phyloP scores from a whole-genome alignment of 1,140 invertebrate genomes.

The Agraylea sexmaculata region DNA sequence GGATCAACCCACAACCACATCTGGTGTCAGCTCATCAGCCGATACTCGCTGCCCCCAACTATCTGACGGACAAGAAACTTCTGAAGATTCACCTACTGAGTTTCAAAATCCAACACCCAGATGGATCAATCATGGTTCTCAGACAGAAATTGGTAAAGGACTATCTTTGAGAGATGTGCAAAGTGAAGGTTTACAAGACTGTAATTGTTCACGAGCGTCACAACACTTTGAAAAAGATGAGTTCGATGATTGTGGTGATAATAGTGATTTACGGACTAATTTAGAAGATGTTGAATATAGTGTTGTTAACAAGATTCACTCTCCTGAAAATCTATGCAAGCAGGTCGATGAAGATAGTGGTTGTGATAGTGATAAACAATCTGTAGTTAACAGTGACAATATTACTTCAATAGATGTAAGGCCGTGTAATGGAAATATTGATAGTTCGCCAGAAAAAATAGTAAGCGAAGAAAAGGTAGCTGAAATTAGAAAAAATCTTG shows the following conservation, averaged over 20 bases:
- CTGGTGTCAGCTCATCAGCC: slow-evolving; percentile 22
- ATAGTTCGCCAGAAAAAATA: slow-evolving; percentile 33
- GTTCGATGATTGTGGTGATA: slow-evolving; percentile 11
- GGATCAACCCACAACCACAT: slow-evolving; percentile 49
- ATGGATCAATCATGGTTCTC: slow-evolving; percentile 38
- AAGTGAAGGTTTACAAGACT: slow-evolving; percentile 29
- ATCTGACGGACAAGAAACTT: slow-evolving; percentile 30
- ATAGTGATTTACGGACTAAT: slow-evolving; percentile 30
- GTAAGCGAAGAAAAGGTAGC: slow-evolving; percentile 30
- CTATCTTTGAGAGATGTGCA: slow-evolving; percentile 35
- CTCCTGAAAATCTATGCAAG: slow-evolving; percentile 28
- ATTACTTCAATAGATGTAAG: slow-evolving; percentile 18
- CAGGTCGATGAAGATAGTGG: slow-evolving; percentile 25
- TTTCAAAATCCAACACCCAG: slow-evolving; percentile 28
- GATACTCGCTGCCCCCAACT: slow-evolving; percentile 25
- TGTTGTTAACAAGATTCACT: slow-evolving; percentile 40
- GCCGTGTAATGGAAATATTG: slow-evolving; percentile 19
- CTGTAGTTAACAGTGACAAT: slow-evolving; percentile 24
- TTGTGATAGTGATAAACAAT: slow-evolving; percentile 33
- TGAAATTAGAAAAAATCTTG: slow-evolving; percentile 20
- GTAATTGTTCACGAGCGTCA: slow-evolving; percentile 38
- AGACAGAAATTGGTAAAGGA: slow-evolving; percentile 40
- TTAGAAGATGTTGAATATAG: slow-evolving; percentile 30
- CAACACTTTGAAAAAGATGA: too few relatives aligned
- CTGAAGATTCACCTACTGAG: slow-evolving; percentile 27